A percentile compares a stretch with the other conserved stretches of the same genome.
phyloP scores from a whole-genome alignment of 2,113 vertebrate species.

The Megaptera novaeangliae region DNA sequence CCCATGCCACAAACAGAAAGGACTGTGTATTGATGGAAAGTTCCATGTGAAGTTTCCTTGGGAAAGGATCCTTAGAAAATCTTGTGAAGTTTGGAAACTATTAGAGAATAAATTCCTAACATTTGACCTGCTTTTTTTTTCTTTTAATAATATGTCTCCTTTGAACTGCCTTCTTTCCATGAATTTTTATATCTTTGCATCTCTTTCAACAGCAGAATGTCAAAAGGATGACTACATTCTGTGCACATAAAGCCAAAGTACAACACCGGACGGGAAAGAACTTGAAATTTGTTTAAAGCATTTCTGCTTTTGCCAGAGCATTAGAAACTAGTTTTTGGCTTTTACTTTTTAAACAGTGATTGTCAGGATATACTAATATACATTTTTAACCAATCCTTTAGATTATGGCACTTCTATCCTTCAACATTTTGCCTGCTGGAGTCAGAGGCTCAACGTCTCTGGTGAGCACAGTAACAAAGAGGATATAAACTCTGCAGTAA shows the following conservation, averaged over 20 bases:
- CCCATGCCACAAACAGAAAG: slow-evolving; percentile 46
- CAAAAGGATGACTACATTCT: slow-evolving; percentile 76
- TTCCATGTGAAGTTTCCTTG: slow-evolving; percentile 43
- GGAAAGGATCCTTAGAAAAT: slow-evolving; percentile 27
- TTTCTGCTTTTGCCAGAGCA: slow-evolving; percentile 73
- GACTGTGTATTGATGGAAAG: background rate
- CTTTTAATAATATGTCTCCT: background rate
- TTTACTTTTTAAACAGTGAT: slow-evolving; percentile 73
- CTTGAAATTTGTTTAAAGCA: slow-evolving; percentile 67
- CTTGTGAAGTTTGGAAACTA: slow-evolving; percentile 43
- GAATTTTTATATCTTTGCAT: slow-evolving; percentile 66
- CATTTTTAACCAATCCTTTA: slow-evolving; percentile 53
- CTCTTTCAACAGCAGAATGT: slow-evolving; percentile 68
- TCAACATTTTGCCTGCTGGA: slow-evolving; percentile 38
- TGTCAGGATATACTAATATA: slow-evolving; percentile 58
- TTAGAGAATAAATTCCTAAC: slow-evolving; percentile 33
- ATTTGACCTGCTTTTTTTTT: background rate
- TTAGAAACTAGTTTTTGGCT: slow-evolving; percentile 72
- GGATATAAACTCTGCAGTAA: background rate
- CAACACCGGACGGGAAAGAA: slow-evolving; percentile 52
- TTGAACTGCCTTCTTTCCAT: slow-evolving; percentile 31
- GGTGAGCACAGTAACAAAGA: slow-evolving; percentile 47
- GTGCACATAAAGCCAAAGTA: slow-evolving; percentile 37
- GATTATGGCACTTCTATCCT: slow-evolving; percentile 39
- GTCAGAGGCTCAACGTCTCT: background rate